Evolutionary conservation across 2,113 vertebrate species (phyloP), one percentile per base, ranked within the genome.

Genomic region (Cochlearius cochlearius): DNA sequence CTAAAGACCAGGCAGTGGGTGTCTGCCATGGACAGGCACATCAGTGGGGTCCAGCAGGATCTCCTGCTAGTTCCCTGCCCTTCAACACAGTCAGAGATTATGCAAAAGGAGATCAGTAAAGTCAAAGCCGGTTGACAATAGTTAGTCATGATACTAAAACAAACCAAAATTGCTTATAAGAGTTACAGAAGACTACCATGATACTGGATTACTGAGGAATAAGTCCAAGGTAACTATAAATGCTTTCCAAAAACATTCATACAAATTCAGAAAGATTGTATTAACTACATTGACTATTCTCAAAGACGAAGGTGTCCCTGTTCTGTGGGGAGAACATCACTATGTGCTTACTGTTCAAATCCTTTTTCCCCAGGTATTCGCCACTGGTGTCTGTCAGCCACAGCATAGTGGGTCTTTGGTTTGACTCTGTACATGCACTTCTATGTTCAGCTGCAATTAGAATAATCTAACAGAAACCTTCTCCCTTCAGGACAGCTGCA

Each of bases 361-460:
- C 26, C 4, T 15, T 71, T 22, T 41, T 32, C 5, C 7, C 41
- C 3, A 3, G 8, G 12, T 53, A 25, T 9, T 53, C 0, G 2
- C 16, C 64, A 11, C 50, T 60, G 7, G 4, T 16, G 41, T 3
- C 22, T 49, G 50, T 50, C 45, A 85, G 38, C 29, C 68, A 73
- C 15, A 36, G 3, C 0, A 0, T 0, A 4, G 38, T 3, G 7
- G 23, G 13, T 59, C 25, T 81, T 16, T 15, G 4, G 23, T 7
- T 38, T 50, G 25, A 38, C 34, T 66, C 63, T 13, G 4, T 11
- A 43, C 2, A 0, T 15, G 26, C 16, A 25, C 39, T 47, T 50
- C 39, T 30, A 3, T 6, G 7, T 34, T 55, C 68, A 76, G 27
- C 11, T 90, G 43, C 34, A 68, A 15, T 55, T 11, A 63, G 15